Evolutionary conservation across 2,113 vertebrate species (phyloP).

Genomic region (Leptobrachium leishanense): DNA sequence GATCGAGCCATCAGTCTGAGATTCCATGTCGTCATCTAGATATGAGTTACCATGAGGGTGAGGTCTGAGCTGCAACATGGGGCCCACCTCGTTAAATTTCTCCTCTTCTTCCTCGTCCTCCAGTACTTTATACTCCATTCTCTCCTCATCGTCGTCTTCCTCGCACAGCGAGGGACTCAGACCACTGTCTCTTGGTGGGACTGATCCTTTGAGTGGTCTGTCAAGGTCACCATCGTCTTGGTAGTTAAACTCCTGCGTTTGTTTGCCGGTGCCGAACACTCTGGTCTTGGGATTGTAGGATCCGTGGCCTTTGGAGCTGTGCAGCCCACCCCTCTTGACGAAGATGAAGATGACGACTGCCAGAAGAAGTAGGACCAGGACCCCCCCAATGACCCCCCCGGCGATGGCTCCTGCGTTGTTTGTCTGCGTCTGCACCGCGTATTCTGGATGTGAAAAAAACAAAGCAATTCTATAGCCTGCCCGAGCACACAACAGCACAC

Average conservation of each 20-base stretch:
- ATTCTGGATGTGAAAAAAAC: constrained; percentile 71
- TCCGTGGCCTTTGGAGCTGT: constrained; percentile 58
- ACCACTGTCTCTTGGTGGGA: constrained; percentile 46
- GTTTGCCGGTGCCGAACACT: constrained; percentile 67
- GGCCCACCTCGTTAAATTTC: constrained; percentile 59
- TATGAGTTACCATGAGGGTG: constrained; percentile 59
- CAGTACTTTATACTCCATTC: constrained; percentile 72
- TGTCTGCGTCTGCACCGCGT: constrained; percentile 63
- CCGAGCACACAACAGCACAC: constrained; percentile 12
- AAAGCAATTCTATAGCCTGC: constrained; percentile 42
- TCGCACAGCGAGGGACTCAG: constrained; percentile 47
- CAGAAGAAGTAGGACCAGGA: constrained; percentile 79
- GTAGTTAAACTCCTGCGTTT: constrained; percentile 63
- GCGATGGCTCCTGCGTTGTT: constrained; percentile 76
- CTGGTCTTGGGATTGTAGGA: constrained; percentile 75
- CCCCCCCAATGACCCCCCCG: constrained; percentile 79
- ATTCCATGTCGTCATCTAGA: constrained; percentile 87
- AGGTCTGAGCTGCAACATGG: constrained; percentile 65
- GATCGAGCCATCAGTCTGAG: constrained; percentile 85
- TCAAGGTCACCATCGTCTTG: constrained; percentile 57
- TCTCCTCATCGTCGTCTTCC: constrained; percentile 52
- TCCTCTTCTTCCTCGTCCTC: constrained; percentile 74
- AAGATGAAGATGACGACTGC: constrained; percentile 70
- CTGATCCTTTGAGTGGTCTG: constrained; percentile 48
- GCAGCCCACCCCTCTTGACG: constrained; percentile 63